Conservation (phyloP, 2,797 vertebrate species). For the Eulemur coronatus region DNA sequence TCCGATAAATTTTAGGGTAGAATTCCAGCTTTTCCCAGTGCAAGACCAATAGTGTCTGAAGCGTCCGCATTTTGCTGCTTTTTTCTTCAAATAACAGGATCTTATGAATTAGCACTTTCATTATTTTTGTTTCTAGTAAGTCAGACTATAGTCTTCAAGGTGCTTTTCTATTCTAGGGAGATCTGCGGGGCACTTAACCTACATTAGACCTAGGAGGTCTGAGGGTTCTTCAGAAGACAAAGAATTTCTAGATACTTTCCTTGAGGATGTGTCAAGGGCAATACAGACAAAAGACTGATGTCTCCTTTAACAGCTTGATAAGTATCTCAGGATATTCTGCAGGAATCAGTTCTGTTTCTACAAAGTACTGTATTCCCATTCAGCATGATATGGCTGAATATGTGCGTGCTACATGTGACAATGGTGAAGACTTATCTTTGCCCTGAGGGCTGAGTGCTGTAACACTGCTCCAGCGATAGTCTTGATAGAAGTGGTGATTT, state of each 20-base stretch:
- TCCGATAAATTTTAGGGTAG: conserved; percentile 21
- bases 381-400: conserved; percentile 87
- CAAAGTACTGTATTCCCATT: conserved; percentile 86
- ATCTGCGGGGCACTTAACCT: conserved; percentile 88
- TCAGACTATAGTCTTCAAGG: conserved; percentile 80
- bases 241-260: conserved; percentile 88
- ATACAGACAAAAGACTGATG: conserved; percentile 92
- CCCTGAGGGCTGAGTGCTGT: conserved; percentile 86
- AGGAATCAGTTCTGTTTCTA: conserved; percentile 86
- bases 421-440: conserved; percentile 90
- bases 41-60: background rate
- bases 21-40: conserved; percentile 37
- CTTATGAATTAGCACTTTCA: conserved; percentile 37
- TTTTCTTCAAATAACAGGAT: background rate
- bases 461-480: conserved; percentile 84
- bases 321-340: conserved; percentile 89
- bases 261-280: conserved; percentile 92
- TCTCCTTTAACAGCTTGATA: conserved; percentile 91
- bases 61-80: background rate
- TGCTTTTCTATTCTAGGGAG: conserved; percentile 86
- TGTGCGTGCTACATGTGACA: conserved; percentile 85
- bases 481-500: conserved; percentile 85
- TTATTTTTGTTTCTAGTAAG: conserved; percentile 78
- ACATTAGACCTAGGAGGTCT: conserved; percentile 87
- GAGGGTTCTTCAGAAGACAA: conserved; percentile 89